Base-by-base conservation (phyloP, 2,797 vertebrate species). In the Chaetodon trifasciatus region DNA sequence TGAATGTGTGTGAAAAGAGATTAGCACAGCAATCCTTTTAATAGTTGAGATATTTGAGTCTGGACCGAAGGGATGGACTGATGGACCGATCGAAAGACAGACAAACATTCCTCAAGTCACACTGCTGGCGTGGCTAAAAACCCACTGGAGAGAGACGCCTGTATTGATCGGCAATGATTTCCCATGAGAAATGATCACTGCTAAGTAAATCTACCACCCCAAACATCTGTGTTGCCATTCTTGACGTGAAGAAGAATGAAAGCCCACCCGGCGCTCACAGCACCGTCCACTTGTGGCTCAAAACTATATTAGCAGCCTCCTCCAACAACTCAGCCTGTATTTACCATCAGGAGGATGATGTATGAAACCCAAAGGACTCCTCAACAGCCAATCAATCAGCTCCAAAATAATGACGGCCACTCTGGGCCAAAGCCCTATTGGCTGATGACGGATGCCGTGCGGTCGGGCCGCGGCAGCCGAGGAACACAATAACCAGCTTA, bases 371-470 rank as follows among this genome's bases (percentile, higher is more conserved):
- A 85, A 88, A 82, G 60, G 17, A 64, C 81, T 76, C 73, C 87
- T 82, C 82, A 87, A 76, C 89, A 78, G 74, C 74, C 90, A 88
- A 92, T 94, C 92, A 91, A 93, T 94, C 93, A 94, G 84, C 66
- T 67, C 70, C 81, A 74, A 84, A 88, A 81, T 83, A 89, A 91
- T 79, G 81, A 79, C 28, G 75, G 75, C 82, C 84, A 83, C 86
- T 86, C 87, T 71, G 74, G 78, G 80, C 82, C 82, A 70, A 67
- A 89, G 78, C 86, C 84, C 83, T 52, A 84, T 81, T 92, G 88
- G 85, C 85, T 64, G 75, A 78, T 91, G 89, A 92, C 83, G n/a
- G 87, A 93, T 92, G 88, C 82, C 49, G 17, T 81, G 88, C 52
- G 84, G 83, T 76, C 37, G 16, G 72, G 63, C 63, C 3, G 35